Percentiles rank a stretch among this genome's conserved stretches.
phyloP scores from a whole-genome alignment of 2,113 vertebrate species.

The Paramormyrops kingsleyae region DNA sequence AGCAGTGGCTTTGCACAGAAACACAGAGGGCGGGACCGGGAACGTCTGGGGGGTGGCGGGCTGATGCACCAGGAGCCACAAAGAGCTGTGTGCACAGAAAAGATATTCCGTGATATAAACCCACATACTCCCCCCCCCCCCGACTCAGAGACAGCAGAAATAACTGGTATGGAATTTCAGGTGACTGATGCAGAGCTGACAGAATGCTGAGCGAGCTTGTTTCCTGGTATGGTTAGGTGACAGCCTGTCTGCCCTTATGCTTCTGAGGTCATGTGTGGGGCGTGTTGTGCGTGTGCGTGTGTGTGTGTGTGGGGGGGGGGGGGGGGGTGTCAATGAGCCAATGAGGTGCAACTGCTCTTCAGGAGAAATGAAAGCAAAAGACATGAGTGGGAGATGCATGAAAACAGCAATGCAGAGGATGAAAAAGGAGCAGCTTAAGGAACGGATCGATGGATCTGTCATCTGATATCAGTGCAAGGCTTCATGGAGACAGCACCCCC shows the following conservation, averaged over 20 bases:
- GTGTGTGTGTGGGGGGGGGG: not conserved
- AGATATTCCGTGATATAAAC: not conserved
- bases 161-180: too few relatives aligned
- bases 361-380: not conserved
- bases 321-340: not conserved
- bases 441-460: not conserved
- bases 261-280: not conserved
- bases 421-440: not conserved
- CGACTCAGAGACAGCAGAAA: too few relatives aligned
- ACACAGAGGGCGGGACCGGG: not conserved
- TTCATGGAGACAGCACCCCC: not conserved
- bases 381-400: not conserved
- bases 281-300: not conserved
- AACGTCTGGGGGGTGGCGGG: not conserved
- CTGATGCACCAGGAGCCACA: not conserved
- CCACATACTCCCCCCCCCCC: not conserved
- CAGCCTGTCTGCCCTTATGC: not conserved
- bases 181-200: too few relatives aligned
- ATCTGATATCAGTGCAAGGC: not conserved
- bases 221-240: not conserved
- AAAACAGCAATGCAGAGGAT: not conserved
- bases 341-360: not conserved
- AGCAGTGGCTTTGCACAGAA: not conserved
- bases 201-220: not conserved
- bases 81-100: not conserved